Evolutionary conservation across 2,888 invertebrate genomes (phyloP), one percentile per base, ranked within the genome.

Genomic region (Archips crataeganus): DNA sequence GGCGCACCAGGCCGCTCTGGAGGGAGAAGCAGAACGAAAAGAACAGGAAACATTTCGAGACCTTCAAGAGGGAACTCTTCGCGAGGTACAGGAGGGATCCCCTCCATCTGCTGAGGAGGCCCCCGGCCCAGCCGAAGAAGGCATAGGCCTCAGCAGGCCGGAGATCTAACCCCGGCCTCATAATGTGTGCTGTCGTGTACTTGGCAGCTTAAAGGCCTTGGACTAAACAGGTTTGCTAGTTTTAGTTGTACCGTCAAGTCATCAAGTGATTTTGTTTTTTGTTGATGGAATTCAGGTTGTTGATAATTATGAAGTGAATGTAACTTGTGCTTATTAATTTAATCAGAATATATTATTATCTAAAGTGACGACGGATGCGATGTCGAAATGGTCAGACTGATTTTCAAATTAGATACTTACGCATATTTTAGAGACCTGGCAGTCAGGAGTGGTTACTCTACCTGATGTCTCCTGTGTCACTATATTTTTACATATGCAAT

Each of bases 1-100:
- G 97, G 73, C 96, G 97, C 81, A 96, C 96, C 57, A 95, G 98
- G 36, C 98, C 98, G 0, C 95, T 97, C 0, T 98, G 98, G 98
- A 95, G 98, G 60, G 98, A 98, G 87, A 96, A 97, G 75, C 98
- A 98, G 84, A 98, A 98, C 89, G 97, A 96, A 81, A 95, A 96
- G 78, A 98, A 98, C 88, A 92, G 98, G 70, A 97, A 97, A 81
- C 96, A 97, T 81, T 98, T 98, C 84, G 97, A 98, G 80, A 95
- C 95, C 0, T 98, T 98, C 90, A 98, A 98, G 87, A 95, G 96
- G 75, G 98, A 98, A 90, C 95, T 98, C 49, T 97, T 97, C 82
- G 97, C 97, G 2, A 85, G 94, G 66, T 98, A 98, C 84, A 95
- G 96, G 79, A 95, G 95, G 75, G 97, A 97, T 80, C 96, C 97